Percentiles rank a stretch among this genome's conserved stretches.
Conservation (phyloP, 1,140 invertebrate species). For the Ganaspis sp. region DNA sequence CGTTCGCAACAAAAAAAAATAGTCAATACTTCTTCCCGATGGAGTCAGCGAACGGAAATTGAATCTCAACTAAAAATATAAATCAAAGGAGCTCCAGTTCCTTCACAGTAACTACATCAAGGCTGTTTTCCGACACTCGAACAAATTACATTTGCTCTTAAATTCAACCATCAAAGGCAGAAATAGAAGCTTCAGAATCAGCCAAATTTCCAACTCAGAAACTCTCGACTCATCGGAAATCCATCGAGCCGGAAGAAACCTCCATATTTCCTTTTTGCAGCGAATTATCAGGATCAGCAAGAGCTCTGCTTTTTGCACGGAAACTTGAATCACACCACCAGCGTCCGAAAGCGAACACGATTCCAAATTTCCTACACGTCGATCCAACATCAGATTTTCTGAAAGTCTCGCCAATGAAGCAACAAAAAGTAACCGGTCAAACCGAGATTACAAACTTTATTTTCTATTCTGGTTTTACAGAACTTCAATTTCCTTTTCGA, state of each 20-base stretch:
- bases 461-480: background rate
- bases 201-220: background rate
- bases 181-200: slow-evolving; percentile 4
- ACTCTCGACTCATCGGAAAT: background rate
- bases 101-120: background rate
- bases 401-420: background rate
- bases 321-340: slow-evolving; percentile 6
- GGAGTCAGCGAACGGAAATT: background rate
- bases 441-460: background rate
- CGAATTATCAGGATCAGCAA: background rate
- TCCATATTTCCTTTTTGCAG: background rate
- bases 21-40: background rate
- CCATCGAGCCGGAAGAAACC: background rate
- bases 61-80: background rate
- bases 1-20: background rate
- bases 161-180: background rate
- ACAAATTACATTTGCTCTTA: background rate
- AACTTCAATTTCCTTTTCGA: no score
- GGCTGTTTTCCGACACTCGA: background rate
- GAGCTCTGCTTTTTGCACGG: background rate
- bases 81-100: background rate
- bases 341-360: slow-evolving; percentile 24
- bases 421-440: background rate
- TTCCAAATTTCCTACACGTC: slow-evolving; percentile 15
- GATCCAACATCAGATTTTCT: background rate